These are phyloP conservation scores for Eumacrocentrus americanus DNA, from an alignment of 2,888 invertebrate genomes.

Conservation along the genomic window DNA sequence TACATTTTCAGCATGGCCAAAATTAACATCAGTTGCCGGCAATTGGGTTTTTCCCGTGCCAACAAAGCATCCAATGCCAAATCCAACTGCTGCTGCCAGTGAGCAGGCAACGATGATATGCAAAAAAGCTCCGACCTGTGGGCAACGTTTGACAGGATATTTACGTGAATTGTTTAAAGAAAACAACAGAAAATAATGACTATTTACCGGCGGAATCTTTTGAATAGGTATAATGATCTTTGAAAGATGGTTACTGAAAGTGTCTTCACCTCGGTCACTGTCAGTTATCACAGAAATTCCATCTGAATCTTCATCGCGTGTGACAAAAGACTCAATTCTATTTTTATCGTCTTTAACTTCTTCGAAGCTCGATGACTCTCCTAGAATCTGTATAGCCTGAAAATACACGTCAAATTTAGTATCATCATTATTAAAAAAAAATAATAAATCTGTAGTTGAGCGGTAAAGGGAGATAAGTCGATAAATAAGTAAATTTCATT, in stretches of 20 bases:
- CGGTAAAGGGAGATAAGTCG: no score
- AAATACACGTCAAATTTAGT: not conserved
- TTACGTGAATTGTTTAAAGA: no score
- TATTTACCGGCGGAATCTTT: slow-evolving; percentile 12
- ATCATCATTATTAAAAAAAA: not conserved
- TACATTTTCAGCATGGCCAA: slow-evolving; percentile 20
- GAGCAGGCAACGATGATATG: slow-evolving; percentile 31
- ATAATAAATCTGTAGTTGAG: no score
- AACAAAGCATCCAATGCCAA: slow-evolving; percentile 31
- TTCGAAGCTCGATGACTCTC: not conserved
- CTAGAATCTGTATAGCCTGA: slow-evolving; percentile 18
- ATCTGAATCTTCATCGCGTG: slow-evolving; percentile 33
- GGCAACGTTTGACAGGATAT: no score
- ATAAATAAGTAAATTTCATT: no score
- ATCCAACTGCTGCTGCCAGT: slow-evolving; percentile 31
- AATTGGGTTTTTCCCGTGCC: slow-evolving; percentile 27
- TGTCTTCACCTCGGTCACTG: slow-evolving; percentile 24
- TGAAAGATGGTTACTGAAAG: not conserved
- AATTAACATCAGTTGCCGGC: slow-evolving; percentile 20
- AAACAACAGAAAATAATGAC: not conserved
- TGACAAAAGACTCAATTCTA: not conserved
- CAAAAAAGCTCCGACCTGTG: slow-evolving; percentile 23
- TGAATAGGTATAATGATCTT: slow-evolving; percentile 2
- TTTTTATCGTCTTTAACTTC: not conserved
- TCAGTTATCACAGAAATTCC: slow-evolving; percentile 36